Evolutionary conservation across 1,140 invertebrate species (phyloP).

Genomic region (Potamilus streckersoni): DNA sequence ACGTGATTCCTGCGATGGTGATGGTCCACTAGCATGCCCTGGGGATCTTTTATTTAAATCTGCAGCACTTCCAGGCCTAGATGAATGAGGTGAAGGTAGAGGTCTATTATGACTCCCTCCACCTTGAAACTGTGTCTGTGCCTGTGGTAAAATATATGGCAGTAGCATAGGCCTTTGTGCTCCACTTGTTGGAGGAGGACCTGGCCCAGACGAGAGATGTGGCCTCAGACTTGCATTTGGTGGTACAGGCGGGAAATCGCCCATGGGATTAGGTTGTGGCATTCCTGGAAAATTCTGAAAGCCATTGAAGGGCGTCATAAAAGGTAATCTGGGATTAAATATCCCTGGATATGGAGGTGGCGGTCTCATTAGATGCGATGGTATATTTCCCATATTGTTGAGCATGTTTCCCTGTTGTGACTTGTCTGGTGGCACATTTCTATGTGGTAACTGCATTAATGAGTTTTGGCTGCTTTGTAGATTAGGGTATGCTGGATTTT

Average conservation of each 20-base stretch:
- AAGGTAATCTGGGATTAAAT: too few relatives aligned
- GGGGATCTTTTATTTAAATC: constrained; percentile 14
- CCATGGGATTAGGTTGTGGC: constrained; percentile 12
- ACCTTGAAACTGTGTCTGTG: not conserved
- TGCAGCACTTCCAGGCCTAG: constrained; percentile 22
- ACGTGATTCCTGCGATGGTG: not conserved
- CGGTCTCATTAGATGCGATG: too few relatives aligned
- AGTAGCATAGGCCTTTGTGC: not conserved
- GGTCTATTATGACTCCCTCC: not conserved
- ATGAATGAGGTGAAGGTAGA: constrained; percentile 24
- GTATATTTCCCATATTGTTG: too few relatives aligned
- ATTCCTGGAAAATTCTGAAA: constrained; percentile 7
- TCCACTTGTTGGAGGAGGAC: constrained; percentile 7
- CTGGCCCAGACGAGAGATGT: not conserved
- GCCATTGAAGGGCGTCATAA: too few relatives aligned
- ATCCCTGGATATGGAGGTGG: too few relatives aligned
- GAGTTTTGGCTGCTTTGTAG: too few relatives aligned
- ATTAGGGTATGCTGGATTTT: too few relatives aligned
- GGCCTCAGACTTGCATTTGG: not conserved
- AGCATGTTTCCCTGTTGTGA: too few relatives aligned
- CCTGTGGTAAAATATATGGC: not conserved
- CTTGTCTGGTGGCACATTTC: too few relatives aligned
- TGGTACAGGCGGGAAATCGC: constrained; percentile 2
- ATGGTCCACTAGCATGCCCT: not conserved
- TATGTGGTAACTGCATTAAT: too few relatives aligned